phyloP scores from a whole-genome alignment of 2,113 vertebrate genomes.

The Vanacampus margaritifer region DNA sequence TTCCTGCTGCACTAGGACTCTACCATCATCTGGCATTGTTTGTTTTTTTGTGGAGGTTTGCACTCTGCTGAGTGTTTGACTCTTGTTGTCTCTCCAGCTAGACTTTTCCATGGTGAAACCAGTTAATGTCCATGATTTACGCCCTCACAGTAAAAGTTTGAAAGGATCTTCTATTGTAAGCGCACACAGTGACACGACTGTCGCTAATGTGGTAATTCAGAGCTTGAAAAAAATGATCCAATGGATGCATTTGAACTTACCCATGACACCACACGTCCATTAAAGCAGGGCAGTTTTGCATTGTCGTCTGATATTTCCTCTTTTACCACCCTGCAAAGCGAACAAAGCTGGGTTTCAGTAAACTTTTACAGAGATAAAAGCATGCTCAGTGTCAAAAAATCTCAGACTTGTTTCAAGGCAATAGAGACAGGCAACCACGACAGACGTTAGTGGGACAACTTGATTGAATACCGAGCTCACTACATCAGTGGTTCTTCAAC shows the following conservation, averaged over 20 bases:
- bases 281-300: constrained; percentile 92
- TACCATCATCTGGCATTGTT: constrained; percentile 3
- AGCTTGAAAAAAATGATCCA: neutral
- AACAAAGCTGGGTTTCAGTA: constrained; percentile 48
- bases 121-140: neutral
- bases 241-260: constrained; percentile 70
- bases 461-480: constrained; percentile 9
- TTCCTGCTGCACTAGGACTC: neutral
- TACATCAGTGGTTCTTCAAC: neutral
- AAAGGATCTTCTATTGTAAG: neutral
- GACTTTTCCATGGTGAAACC: neutral
- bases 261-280: constrained; percentile 98
- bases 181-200: neutral
- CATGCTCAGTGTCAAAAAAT: constrained; percentile 44
- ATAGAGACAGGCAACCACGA: constrained; percentile 14
- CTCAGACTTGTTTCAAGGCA: constrained; percentile 27
- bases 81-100: neutral
- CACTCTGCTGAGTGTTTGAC: neutral
- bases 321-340: constrained; percentile 88
- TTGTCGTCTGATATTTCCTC: constrained; percentile 97
- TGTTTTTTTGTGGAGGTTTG: neutral
- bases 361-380: constrained; percentile 46
- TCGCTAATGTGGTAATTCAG: neutral
- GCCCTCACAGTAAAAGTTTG: neutral
- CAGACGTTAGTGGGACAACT: constrained; percentile 14